These are phyloP conservation scores for Mimachlamys varia DNA, from an alignment of 2,888 invertebrate genomes.

Conservation along the genomic window DNA sequence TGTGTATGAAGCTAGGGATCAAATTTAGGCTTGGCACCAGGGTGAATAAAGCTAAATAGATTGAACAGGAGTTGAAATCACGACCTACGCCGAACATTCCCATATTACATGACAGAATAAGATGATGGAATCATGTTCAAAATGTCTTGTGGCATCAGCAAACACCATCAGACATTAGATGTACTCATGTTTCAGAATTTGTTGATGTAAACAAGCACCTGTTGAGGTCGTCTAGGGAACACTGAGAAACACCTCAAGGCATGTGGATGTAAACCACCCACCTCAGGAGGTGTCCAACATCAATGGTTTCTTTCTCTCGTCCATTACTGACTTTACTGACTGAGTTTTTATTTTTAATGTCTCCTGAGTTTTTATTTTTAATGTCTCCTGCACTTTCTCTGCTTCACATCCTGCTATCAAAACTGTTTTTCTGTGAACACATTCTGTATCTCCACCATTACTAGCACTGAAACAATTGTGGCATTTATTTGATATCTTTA, in stretches of 20 bases:
- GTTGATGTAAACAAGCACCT: slow-evolving; percentile 9
- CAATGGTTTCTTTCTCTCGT: not conserved
- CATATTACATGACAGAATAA: slow-evolving; percentile 1
- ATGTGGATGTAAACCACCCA: not conserved
- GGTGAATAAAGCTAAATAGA: not conserved
- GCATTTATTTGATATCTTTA: not conserved
- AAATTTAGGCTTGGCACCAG: not conserved
- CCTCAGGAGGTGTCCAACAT: not conserved
- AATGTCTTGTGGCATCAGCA: not conserved
- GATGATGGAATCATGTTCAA: not conserved
- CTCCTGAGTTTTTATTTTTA: not conserved
- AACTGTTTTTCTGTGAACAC: not conserved
- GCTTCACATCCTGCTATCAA: not conserved
- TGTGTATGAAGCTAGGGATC: not conserved
- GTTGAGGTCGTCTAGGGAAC: not conserved
- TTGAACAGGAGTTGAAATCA: not conserved
- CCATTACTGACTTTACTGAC: not conserved
- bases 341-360: not conserved
- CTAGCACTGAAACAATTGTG: not conserved
- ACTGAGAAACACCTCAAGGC: not conserved
- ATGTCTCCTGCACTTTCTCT: not conserved
- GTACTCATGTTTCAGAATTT: not conserved
- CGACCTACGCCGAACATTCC: not conserved
- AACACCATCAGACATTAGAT: not conserved
- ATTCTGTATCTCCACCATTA: not conserved